Conservation (phyloP, 2,113 vertebrate genomes). For the Eulemur rufifrons region DNA sequence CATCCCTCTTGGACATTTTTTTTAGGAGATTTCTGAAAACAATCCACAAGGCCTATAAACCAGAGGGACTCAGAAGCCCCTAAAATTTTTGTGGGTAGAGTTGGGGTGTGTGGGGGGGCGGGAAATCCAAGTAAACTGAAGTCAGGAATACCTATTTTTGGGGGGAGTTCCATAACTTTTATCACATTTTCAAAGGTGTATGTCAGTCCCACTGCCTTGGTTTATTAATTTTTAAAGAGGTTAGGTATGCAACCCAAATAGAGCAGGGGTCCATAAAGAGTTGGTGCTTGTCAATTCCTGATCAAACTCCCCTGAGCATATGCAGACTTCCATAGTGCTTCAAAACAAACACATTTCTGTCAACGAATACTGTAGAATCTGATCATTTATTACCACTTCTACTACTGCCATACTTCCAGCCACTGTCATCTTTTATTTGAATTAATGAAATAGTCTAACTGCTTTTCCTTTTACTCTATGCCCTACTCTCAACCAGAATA, state of each 20-base stretch:
- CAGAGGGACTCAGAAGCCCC: background rate
- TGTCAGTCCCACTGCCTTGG: background rate
- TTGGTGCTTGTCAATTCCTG: background rate
- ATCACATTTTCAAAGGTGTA: conserved; percentile 7
- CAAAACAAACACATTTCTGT: background rate
- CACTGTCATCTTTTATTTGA: background rate
- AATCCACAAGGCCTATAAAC: background rate
- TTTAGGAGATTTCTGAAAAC: background rate
- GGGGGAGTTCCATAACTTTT: background rate
- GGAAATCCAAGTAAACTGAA: background rate
- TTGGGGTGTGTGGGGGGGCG: background rate
- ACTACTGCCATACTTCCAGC: background rate
- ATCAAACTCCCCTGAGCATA: background rate
- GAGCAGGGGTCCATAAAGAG: background rate
- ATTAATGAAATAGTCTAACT: background rate
- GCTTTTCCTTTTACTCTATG: background rate
- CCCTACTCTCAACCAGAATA: background rate
- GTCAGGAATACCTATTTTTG: background rate
- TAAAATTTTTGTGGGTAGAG: background rate
- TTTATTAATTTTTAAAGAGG: background rate
- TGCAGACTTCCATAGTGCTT: background rate
- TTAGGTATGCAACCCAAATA: background rate
- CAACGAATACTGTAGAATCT: background rate
- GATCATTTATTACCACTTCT: background rate
- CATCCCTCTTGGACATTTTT: background rate